phyloP scores from a whole-genome alignment of 2,797 vertebrate species.

The Bufotes viridis region DNA sequence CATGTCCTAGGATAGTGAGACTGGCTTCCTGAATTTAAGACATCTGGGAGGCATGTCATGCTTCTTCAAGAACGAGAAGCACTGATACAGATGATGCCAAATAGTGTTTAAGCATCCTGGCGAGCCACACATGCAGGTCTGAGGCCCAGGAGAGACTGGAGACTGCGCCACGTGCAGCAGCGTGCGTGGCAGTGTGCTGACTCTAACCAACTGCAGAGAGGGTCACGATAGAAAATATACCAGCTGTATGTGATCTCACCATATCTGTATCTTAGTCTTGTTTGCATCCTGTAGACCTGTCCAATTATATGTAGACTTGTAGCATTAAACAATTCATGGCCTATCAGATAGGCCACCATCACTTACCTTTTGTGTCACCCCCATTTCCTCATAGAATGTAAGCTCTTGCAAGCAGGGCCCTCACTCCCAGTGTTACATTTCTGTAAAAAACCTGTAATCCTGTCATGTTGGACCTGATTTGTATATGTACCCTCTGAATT shows the following conservation, averaged over 20 bases:
- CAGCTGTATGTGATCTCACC: not conserved
- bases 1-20: too few species aligned
- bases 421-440: too few species aligned
- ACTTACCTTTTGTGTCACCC: too few species aligned
- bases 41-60: too few species aligned
- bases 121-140: not conserved
- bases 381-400: too few species aligned
- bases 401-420: too few species aligned
- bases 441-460: too few species aligned
- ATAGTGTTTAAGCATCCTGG: not conserved
- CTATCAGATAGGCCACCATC: not conserved
- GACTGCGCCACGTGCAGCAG: not conserved
- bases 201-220: not conserved
- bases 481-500: too few species aligned
- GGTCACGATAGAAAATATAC: not conserved
- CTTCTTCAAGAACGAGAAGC: too few species aligned
- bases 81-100: not conserved
- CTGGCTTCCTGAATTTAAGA: too few species aligned
- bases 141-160: not conserved
- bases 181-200: not conserved
- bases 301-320: not conserved
- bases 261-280: not conserved
- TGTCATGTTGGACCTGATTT: too few species aligned
- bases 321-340: not conserved
- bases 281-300: not conserved